Percentiles rank a stretch among this genome's conserved stretches.
phyloP scores from a whole-genome alignment of 2,797 vertebrate genomes.

The Masticophis lateralis region DNA sequence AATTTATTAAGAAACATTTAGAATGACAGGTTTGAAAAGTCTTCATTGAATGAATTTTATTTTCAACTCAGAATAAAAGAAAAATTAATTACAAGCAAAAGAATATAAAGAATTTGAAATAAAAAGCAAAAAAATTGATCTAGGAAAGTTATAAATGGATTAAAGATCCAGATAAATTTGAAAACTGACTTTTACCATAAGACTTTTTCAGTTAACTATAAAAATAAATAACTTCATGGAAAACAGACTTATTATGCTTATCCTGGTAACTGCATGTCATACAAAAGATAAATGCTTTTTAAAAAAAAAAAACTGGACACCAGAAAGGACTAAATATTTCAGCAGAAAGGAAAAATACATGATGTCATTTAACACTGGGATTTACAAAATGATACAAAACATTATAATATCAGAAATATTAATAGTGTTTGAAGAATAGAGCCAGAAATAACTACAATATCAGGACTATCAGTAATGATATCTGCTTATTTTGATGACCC shows the following conservation, averaged over 20 bases:
- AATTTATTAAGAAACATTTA: not conserved
- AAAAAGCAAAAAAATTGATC: not conserved
- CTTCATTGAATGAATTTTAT: not conserved
- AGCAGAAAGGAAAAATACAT: not conserved
- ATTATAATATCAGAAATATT: not conserved
- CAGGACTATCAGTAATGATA: not conserved
- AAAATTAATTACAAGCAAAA: not conserved
- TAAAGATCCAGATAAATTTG: not conserved
- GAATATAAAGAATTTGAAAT: not conserved
- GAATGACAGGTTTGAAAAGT: not conserved
- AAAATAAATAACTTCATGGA: too few species aligned
- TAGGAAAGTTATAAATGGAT: not conserved
- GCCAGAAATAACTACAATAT: not conserved
- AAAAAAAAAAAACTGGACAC: not conserved
- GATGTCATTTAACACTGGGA: not conserved
- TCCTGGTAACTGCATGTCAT: too few species aligned
- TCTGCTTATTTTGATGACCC: not conserved
- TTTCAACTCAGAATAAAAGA: not conserved
- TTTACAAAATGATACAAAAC: too few species aligned
- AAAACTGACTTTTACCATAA: not conserved
- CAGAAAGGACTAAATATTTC: not conserved
- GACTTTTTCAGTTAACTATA: too few species aligned
- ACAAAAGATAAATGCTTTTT: too few species aligned
- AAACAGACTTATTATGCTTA: too few species aligned
- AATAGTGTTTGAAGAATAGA: not conserved